Conservation (phyloP, 2,888 invertebrate genomes). For the Listrodromus nycthemerus region DNA sequence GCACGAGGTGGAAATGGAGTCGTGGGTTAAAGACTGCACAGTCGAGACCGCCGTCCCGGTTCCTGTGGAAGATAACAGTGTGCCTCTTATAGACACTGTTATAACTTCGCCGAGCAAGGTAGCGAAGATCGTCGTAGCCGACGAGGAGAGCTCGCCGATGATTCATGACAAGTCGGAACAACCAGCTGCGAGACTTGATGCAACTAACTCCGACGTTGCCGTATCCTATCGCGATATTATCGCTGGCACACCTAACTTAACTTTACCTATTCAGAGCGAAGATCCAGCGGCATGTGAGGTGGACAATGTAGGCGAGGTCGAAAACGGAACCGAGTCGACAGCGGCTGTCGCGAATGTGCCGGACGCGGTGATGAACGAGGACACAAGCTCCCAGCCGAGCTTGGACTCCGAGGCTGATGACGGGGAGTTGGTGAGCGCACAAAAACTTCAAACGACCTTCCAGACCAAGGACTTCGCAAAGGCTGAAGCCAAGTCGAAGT, state of each 20-base stretch:
- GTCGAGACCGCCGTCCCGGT: conserved; percentile 73
- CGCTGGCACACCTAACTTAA: conserved; percentile 19
- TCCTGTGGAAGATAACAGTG: conserved; percentile 72
- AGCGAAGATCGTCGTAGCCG: conserved; percentile 83
- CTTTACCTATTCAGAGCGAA: background rate
- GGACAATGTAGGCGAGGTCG: conserved; percentile 61
- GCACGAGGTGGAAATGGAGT: conserved; percentile 82
- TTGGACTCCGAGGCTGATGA: conserved; percentile 80
- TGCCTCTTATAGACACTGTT: conserved; percentile 71
- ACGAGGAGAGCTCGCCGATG: conserved; percentile 53
- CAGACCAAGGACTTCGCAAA: conserved; percentile 79
- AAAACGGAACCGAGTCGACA: conserved; percentile 50
- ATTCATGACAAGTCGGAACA: conserved; percentile 84
- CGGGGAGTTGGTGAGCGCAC: conserved; percentile 70
- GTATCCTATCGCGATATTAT: conserved; percentile 30
- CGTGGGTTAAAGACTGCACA: conserved; percentile 82
- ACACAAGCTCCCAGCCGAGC: conserved; percentile 82
- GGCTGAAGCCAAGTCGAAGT: conserved; percentile 66
- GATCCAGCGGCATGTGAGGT: conserved; percentile 1
- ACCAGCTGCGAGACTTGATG: conserved; percentile 8
- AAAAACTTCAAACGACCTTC: conserved; percentile 82
- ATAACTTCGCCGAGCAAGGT: conserved; percentile 63
- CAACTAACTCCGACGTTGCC: conserved; percentile 19
- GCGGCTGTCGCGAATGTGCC: conserved; percentile 76
- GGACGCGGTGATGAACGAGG: conserved; percentile 82